A percentile compares a stretch with the other conserved stretches of the same genome.
Evolutionary conservation across 2,113 vertebrate species (phyloP).

Genomic region (Ibidorhyncha struthersii): DNA sequence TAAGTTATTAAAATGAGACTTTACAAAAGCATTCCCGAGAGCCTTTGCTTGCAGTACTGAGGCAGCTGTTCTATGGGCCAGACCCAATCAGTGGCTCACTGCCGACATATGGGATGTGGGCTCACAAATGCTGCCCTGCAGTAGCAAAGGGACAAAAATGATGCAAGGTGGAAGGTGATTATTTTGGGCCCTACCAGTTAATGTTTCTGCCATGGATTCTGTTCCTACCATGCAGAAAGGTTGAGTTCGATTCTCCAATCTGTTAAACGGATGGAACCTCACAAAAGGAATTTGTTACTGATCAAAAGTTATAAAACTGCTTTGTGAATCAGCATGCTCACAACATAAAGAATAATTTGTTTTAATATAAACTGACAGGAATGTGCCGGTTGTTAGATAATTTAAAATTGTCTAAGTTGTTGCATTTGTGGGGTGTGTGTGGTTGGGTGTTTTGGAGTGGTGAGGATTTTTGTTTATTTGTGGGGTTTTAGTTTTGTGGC

Average conservation of each 20-base stretch:
- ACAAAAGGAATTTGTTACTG: background rate
- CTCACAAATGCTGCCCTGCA: background rate
- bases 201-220: background rate
- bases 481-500: too few species aligned
- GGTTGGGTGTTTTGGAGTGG: background rate
- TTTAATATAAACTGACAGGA: background rate
- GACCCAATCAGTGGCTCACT: background rate
- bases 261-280: background rate
- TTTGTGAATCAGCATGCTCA: background rate
- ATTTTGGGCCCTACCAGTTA: background rate
- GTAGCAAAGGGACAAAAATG: background rate
- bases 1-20: background rate
- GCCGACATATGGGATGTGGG: background rate
- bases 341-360: background rate
- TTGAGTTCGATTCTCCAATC: background rate
- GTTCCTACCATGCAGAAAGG: fast-evolving
- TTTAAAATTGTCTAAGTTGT: background rate
- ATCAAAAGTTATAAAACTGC: background rate
- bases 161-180: background rate
- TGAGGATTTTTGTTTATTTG: background rate
- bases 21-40: background rate
- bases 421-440: background rate
- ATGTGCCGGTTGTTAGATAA: background rate
- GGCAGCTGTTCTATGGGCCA: background rate
- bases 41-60: background rate